Evolutionary conservation across 2,797 vertebrate genomes (phyloP).

Genomic region (Babyrousa celebensis): DNA sequence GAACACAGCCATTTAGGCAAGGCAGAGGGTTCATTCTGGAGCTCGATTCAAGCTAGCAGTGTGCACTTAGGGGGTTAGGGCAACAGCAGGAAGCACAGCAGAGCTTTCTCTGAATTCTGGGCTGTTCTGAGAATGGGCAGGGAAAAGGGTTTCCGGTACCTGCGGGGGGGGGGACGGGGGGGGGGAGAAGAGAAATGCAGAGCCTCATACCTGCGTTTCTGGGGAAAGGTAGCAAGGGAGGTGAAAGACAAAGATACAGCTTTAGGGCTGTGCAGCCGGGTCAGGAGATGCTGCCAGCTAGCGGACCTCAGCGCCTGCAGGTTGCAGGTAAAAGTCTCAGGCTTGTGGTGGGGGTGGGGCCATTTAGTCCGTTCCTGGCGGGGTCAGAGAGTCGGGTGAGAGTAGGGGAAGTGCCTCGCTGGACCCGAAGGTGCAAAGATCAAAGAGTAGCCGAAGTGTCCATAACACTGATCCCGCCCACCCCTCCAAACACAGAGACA

Average conservation of each 20-base stretch:
- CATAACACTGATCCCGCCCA: neutral
- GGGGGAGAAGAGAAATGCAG: neutral
- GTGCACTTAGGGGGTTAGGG: neutral
- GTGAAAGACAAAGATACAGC: conserved; percentile 62
- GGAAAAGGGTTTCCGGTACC: neutral
- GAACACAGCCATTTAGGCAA: neutral
- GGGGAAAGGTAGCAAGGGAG: conserved; percentile 8
- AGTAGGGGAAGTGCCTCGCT: neutral
- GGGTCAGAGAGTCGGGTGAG: neutral
- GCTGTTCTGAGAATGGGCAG: conserved; percentile 50
- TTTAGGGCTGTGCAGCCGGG: neutral
- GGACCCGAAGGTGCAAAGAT: conserved; percentile 42
- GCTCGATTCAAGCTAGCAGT: neutral
- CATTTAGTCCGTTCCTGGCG: neutral
- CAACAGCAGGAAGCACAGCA: neutral
- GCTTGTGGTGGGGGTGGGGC: neutral
- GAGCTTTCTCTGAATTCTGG: neutral
- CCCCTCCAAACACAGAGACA: neutral
- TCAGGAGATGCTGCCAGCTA: conserved; percentile 40
- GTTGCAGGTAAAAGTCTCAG: conserved; percentile 27
- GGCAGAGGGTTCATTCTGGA: conserved; percentile 15
- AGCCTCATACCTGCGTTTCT: neutral
- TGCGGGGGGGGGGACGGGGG: neutral
- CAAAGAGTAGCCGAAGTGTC: conserved; percentile 39
- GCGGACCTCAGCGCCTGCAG: neutral